Conservation (phyloP, 2,797 vertebrate species). For the Loris lydekkerianus region DNA sequence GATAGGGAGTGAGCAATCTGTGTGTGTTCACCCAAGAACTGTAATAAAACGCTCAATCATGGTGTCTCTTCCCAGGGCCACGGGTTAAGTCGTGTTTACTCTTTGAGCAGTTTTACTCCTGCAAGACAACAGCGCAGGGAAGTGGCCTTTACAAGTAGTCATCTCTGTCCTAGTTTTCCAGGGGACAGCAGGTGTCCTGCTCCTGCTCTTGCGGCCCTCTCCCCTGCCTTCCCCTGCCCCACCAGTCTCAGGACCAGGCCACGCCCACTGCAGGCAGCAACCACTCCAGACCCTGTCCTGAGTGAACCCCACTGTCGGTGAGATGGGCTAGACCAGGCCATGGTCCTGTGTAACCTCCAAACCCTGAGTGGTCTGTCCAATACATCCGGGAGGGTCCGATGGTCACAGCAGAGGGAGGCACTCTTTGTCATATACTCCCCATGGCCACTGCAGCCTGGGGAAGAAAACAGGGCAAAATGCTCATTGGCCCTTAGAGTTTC, state of each 20-base stretch:
- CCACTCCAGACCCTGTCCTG: background rate
- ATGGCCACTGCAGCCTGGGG: fast-evolving
- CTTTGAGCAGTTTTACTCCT: background rate
- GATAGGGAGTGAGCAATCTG: fast-evolving
- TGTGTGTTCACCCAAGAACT: background rate
- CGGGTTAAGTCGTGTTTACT: fast-evolving
- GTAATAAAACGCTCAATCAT: background rate
- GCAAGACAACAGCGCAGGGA: background rate
- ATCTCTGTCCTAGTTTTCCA: background rate
- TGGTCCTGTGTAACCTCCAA: fast-evolving
- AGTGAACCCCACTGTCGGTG: background rate
- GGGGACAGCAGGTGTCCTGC: background rate
- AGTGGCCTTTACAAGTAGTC: background rate
- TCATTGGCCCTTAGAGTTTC: background rate
- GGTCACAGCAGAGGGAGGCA: background rate
- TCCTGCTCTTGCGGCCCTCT: background rate
- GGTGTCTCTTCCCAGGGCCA: background rate
- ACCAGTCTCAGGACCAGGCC: background rate
- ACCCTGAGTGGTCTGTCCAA: background rate
- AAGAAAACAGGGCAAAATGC: background rate
- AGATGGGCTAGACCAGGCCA: background rate
- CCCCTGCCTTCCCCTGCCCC: background rate
- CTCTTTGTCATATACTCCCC: fast-evolving
- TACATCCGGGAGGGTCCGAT: background rate
- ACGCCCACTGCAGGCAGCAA: background rate